Evolutionary conservation across 2,797 vertebrate species (phyloP), one percentile per base, ranked within the genome.

Genomic region (Avahi laniger): DNA sequence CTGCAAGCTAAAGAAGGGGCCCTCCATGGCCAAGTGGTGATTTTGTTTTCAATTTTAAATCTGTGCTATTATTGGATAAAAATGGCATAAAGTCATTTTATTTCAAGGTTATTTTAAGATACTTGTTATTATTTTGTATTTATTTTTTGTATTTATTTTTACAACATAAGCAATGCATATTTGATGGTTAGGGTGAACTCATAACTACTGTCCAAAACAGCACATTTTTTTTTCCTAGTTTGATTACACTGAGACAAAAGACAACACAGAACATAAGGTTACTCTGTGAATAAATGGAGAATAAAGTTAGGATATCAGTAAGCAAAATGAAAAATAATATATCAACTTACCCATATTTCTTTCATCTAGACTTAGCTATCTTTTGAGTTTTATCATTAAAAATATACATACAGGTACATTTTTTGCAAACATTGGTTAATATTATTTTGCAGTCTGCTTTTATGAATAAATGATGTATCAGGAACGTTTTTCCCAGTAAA

Each of bases 101-200:
- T 76, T 43, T 67, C 22, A 59, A 81, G 17, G n/a, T 83, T 43
- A 85, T 89, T 94, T 41, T 35, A 91, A 91, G 50, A 59, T 75
- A 52, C 0, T 73, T 86, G 24, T 38, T 67, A 82, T 87, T 95
- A 82, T 87, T 95, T 79, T 75, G 7, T 17, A 72, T 46, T 91
- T 78, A 35, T 91, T 93, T 89, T 94, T 59, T 75, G 7, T 17
- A 72, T 46, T 91, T 78, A 35, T 91, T 93, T 89, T 94, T 59
- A 54, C 89, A 78, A 33, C n/a, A 30, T 61, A 86, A 52, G 4
- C 57, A 52, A 38, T 81, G 24, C 13, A 54, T 63, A 69, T 33
- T 67, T 75, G 7, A 61, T 52, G 5, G 5, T 50, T 57, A 76
- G n/a, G 2, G 30, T 24, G n/a, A 61, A 38, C 57, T 50, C 4